Conservation (phyloP, 2,113 vertebrate species). For the Macquaria ambigua region DNA sequence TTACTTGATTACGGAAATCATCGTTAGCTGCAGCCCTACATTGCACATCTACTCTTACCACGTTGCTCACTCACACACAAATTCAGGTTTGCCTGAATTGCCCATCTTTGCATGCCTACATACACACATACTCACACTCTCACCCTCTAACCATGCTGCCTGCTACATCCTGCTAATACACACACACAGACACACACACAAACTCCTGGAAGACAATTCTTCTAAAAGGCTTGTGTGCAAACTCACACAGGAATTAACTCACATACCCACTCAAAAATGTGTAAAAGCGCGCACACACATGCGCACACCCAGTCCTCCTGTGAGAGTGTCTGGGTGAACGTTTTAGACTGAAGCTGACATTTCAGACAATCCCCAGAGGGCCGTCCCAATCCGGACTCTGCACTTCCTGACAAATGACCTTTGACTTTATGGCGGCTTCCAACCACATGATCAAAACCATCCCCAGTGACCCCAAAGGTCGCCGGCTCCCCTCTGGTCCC, state of each 20-base stretch:
- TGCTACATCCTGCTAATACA: background rate
- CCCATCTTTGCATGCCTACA: background rate
- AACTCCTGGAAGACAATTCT: background rate
- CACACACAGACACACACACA: background rate
- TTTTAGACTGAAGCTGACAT: slow-evolving; percentile 57
- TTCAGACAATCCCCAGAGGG: slow-evolving; percentile 55
- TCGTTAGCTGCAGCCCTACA: background rate
- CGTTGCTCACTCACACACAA: background rate
- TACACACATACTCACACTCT: background rate
- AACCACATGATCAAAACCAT: slow-evolving; percentile 70
- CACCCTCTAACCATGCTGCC: background rate
- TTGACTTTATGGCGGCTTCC: slow-evolving; percentile 56
- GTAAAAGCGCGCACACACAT: background rate
- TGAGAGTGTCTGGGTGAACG: slow-evolving; percentile 20
- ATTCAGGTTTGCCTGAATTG: background rate
- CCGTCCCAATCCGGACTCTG: slow-evolving; percentile 36
- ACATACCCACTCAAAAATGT: background rate
- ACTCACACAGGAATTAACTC: background rate
- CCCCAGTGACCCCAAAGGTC: slow-evolving; percentile 53
- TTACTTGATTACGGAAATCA: background rate
- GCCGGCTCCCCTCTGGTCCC: slow-evolving; percentile 36
- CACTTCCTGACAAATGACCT: slow-evolving; percentile 71
- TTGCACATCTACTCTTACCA: background rate
- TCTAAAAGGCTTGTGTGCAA: background rate
- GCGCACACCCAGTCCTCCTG: background rate